Base-by-base conservation (phyloP, 2,888 invertebrate species). In the Bombyx huttoni region DNA sequence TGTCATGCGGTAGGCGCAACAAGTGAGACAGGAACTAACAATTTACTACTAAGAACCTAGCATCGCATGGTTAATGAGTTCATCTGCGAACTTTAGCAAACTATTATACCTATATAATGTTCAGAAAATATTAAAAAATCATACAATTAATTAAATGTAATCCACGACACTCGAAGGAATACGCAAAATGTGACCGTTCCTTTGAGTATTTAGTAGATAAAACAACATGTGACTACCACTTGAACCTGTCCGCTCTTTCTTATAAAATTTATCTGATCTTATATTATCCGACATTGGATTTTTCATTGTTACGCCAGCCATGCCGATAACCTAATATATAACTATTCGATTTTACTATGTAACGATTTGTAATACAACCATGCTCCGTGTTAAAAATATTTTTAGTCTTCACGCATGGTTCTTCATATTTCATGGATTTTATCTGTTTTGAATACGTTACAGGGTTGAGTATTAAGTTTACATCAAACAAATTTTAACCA, bases 221-320 rank as follows among this genome's bases (percentile, higher is more conserved):
- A 46, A 35, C 48, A 35, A 54, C 55, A 62, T 60, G 55, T 62
- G 60, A 62, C 55, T 49, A 48, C 58, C 63, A 65, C 65, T 64
- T 64, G 58, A 67, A 61, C 57, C 57, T 67, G 64, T 65, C 67
- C 57, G 45, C 52, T 33, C 34, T 46, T 49, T 51, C 1, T 53
- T 14, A 52, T 58, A 53, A 58, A 56, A 55, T 57, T 56, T 59
- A 65, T 67, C 56, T 59, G 54, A 58, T 54, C 53, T 52, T 35
- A 48, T 40, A 51, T 40, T 40, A 40, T 13, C 51, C 51, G 53
- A 53, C 46, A 53, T 53, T 48, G 47, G 34, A 46, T 34, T 47
- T 47, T 40, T 13, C 48, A 47, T 52, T 60, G 61, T 55, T 1
- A 40, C 40, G 12, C 40, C 9, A 7, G 12, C 40, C 40, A 40